Evolutionary conservation across 23 tunicate species (phyloP).

Genomic region (Ciona savignyi): DNA sequence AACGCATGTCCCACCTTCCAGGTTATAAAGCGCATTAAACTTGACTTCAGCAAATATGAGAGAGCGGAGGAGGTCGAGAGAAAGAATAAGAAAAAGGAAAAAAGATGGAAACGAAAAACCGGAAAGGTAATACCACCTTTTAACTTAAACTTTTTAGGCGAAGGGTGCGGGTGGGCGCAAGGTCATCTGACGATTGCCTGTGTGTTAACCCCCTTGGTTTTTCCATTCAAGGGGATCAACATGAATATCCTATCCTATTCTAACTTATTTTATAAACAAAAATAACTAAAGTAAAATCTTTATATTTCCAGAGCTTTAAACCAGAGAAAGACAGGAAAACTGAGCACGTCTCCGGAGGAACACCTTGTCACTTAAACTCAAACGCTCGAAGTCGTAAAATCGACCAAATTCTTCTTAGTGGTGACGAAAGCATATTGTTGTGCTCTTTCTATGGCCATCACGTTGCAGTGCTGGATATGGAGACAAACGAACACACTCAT

Average conservation of each 20-base stretch:
- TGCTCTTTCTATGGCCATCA: conserved; percentile 80
- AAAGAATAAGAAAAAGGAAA: conserved; percentile 8
- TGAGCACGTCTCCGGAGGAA: conserved; percentile 2
- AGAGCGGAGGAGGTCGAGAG: conserved; percentile 12
- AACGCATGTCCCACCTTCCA: too few species aligned
- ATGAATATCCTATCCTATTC: too few species aligned
- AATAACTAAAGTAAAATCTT: too few species aligned
- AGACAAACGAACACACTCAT: conserved; percentile 27
- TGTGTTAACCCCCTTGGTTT: too few species aligned
- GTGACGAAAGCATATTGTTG: conserved; percentile 60
- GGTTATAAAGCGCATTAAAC: conserved; percentile 24
- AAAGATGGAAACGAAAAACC: conserved; percentile 5
- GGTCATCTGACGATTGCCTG: too few species aligned
- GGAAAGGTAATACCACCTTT: conserved; percentile 16
- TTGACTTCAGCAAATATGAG: conserved; percentile 36
- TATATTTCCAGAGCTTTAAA: too few species aligned
- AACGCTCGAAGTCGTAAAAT: conserved; percentile 44
- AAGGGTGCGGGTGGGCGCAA: too few species aligned
- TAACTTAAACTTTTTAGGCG: too few species aligned
- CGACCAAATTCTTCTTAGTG: conserved; percentile 72
- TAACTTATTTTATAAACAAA: too few species aligned
- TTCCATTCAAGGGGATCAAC: too few species aligned
- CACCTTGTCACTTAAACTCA: conserved; percentile 13
- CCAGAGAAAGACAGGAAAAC: too few species aligned
- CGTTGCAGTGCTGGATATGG: conserved; percentile 72